Conservation (phyloP, 2,797 vertebrate species). For the Coregonus sp. region DNA sequence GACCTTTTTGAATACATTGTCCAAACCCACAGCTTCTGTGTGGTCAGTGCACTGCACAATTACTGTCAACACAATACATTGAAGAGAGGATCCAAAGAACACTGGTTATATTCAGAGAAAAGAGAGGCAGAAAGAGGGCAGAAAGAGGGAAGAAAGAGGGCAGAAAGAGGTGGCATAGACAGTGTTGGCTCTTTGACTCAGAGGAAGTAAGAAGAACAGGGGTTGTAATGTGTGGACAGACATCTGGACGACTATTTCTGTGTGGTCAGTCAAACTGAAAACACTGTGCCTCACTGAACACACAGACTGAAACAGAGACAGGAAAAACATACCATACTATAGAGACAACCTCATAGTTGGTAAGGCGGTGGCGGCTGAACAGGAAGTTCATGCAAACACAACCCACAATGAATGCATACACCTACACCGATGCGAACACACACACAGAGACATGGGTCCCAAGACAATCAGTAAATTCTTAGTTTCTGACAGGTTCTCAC, state of each 20-base stretch:
- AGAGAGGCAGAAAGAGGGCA: conserved; percentile 1
- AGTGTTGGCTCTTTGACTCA: conserved; percentile 18
- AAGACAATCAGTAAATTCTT: too few relatives aligned
- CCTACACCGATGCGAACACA: not conserved
- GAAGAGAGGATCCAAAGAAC: not conserved
- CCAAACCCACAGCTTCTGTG: not conserved
- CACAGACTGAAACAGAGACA: conserved; percentile 20
- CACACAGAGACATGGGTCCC: not conserved
- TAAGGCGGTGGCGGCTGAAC: not conserved
- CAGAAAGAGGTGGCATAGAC: conserved; percentile 7
- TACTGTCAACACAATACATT: conserved; percentile 3
- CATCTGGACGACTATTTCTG: conserved; percentile 59
- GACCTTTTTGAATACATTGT: not conserved
- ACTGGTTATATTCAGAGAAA: not conserved
- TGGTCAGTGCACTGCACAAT: not conserved
- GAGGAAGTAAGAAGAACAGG: conserved; percentile 19
- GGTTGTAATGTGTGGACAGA: conserved; percentile 37
- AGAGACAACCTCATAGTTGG: not conserved
- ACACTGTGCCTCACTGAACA: conserved; percentile 30
- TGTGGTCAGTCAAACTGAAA: conserved; percentile 41
- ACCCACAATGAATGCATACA: conserved; percentile 19
- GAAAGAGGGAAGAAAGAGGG: not conserved
- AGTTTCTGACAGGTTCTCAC: too few relatives aligned
- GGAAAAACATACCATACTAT: not conserved
- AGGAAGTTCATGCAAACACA: not conserved